phyloP scores from a whole-genome alignment of 2,113 vertebrate species.

The Callorhinus ursinus region DNA sequence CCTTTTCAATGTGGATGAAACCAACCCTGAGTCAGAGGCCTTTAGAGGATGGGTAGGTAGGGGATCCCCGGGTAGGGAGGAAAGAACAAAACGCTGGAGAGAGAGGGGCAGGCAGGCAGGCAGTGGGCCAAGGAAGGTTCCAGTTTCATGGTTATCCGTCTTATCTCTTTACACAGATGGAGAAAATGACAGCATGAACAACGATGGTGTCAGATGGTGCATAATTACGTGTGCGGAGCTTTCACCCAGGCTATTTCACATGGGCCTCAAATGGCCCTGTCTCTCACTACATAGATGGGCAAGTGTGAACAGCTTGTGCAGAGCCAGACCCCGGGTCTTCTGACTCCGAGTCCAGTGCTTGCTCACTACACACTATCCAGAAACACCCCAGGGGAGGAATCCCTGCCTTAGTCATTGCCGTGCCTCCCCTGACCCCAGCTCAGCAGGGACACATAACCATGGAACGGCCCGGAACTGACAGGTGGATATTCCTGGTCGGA shows the following conservation, averaged over 20 bases:
- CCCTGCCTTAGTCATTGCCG: not conserved
- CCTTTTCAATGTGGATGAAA: not conserved
- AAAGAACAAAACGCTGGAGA: not conserved
- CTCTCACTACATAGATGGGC: not conserved
- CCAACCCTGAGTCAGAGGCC: not conserved
- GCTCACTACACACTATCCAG: not conserved
- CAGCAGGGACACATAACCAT: fast-evolving
- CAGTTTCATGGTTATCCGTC: not conserved
- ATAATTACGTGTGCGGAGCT: not conserved
- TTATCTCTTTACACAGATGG: not conserved
- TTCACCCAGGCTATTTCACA: not conserved
- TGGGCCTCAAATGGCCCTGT: not conserved
- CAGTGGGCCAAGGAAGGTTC: not conserved
- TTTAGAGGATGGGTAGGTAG: not conserved
- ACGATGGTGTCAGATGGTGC: not conserved
- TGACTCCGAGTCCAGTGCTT: not conserved
- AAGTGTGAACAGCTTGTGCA: not conserved
- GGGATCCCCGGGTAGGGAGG: not conserved
- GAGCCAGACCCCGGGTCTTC: not conserved
- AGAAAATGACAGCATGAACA: not conserved
- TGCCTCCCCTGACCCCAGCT: not conserved
- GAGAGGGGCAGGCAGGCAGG: not conserved
- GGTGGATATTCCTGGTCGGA: not conserved
- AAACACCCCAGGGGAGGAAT: not conserved
- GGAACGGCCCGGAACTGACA: not conserved